Percentiles rank a stretch among this genome's conserved stretches.
Conservation (phyloP, 2,797 vertebrate species). For the Gallinago nigripennis region DNA sequence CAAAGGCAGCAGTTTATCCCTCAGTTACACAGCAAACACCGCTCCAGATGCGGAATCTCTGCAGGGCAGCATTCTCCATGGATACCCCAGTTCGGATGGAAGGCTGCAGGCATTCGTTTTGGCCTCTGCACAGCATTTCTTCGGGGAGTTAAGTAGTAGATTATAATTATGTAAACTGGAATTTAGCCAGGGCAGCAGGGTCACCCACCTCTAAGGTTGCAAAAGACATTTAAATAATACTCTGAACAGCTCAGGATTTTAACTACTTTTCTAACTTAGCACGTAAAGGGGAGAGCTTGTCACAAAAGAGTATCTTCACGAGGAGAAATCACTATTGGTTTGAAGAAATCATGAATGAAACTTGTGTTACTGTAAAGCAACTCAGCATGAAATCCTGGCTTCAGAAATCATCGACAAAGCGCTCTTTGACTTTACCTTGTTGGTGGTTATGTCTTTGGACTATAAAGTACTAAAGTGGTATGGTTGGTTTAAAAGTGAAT, state of each 20-base stretch:
- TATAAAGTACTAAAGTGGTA: no score
- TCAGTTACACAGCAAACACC: background rate
- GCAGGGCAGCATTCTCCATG: background rate
- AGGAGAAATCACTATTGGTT: background rate
- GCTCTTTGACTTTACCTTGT: background rate
- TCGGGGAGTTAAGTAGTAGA: background rate
- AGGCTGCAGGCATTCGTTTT: background rate
- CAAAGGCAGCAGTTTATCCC: background rate
- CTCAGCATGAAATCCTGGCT: background rate
- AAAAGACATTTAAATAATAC: constrained; percentile 19
- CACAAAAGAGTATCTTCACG: background rate
- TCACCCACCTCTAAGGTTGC: background rate
- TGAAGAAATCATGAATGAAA: background rate
- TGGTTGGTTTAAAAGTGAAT: background rate
- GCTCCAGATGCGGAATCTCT: rapidly evolving
- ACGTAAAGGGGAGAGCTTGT: background rate
- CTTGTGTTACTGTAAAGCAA: background rate
- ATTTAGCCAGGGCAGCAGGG: constrained; percentile 20
- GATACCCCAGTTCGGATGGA: background rate
- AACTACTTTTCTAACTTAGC: background rate
- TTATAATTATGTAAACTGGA: constrained; percentile 18
- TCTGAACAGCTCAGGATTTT: background rate
- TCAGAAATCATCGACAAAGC: background rate
- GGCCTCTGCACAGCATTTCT: background rate
- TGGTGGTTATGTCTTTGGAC: no score